A percentile compares a stretch with the other conserved stretches of the same genome.
Conservation (phyloP, 1,140 invertebrate species). For the Drosophila setifemur region DNA sequence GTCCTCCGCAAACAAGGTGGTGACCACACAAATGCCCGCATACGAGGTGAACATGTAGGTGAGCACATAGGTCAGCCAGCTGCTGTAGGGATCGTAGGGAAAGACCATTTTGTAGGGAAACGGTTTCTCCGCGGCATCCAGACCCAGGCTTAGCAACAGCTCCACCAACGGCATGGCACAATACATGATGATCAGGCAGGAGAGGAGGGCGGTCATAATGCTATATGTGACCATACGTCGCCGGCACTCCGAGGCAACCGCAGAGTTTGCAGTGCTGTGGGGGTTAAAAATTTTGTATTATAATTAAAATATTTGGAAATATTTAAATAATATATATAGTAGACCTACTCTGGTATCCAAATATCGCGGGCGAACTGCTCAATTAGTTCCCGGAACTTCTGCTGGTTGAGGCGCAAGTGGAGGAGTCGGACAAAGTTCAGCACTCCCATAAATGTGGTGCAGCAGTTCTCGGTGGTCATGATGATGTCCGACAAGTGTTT, state of each 20-base stretch:
- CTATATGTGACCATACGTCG: conserved; percentile 63
- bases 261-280: conserved; percentile 20
- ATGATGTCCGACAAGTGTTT: conserved; percentile 69
- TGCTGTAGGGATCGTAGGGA: conserved; percentile 61
- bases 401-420: conserved; percentile 64
- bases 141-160: conserved; percentile 37
- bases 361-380: conserved; percentile 62
- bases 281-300: too few relatives aligned
- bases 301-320: not conserved
- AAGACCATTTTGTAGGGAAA: conserved; percentile 81
- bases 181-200: conserved; percentile 74
- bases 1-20: conserved; percentile 79
- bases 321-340: too few relatives aligned
- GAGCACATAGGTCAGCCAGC: conserved; percentile 50
- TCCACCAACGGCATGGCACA: conserved; percentile 71
- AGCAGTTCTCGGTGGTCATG: conserved; percentile 77
- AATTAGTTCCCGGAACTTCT: conserved; percentile 52
- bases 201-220: conserved; percentile 62
- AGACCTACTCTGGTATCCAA: conserved; percentile 72
- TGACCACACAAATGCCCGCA: conserved; percentile 80
- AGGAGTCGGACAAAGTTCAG: conserved; percentile 72
- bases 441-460: conserved; percentile 77
- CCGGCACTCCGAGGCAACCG: conserved; percentile 41
- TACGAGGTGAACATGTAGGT: conserved; percentile 76
- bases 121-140: conserved; percentile 49